Evolutionary conservation across 37 sponge, comb jelly and placozoan genomes (phyloP), one percentile per base, ranked within the genome.

Genomic region (Aphrocallistes beatrix): DNA sequence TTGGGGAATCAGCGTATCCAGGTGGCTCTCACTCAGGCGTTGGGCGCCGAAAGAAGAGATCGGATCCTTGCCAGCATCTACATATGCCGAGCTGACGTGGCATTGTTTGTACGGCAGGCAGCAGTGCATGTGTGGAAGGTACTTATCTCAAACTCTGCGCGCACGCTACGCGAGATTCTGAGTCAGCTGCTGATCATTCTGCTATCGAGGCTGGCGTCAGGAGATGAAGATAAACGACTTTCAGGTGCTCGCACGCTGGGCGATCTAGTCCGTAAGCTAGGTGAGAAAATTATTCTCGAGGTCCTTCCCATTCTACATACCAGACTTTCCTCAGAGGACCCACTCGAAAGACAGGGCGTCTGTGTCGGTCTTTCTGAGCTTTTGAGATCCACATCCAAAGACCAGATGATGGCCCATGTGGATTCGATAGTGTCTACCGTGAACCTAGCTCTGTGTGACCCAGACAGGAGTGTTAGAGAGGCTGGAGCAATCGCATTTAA

Each of bases 91-190:
- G 92, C 94, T n/a, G 99, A 99, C 75, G 93, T 94, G 36, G 94
- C 99, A 0, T 85, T 96, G 38, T 81, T 94, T 39, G 99, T 99
- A 38, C 87, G 99, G 39, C 99, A 99, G 51, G 86, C 92, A 19
- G 91, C 96, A 13, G 88, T 99, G 38, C 99, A 99, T 83, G 93
- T 99, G 28, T 99, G 99, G 99, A 99, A 99, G 86, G 92, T 99
- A 37, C 90, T 99, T 28, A 96, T 99, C 28, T 90, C 94, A 37
- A 94, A 96, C 88, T 96, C 99, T 36, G 92, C 94, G 3, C 90
- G 89, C 23, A 94, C 94, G 0, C 89, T 99, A 32, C 86, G 92
- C n/a, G 99, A 99, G 86, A 95, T 99, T 38, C 91, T 99, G 81
- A 94, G 94, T 36, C 88, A 89, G 36, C 91, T 99, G 50, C 39